Evolutionary conservation across 2,113 vertebrate genomes (phyloP).

Genomic region (Glaucomys volans): DNA sequence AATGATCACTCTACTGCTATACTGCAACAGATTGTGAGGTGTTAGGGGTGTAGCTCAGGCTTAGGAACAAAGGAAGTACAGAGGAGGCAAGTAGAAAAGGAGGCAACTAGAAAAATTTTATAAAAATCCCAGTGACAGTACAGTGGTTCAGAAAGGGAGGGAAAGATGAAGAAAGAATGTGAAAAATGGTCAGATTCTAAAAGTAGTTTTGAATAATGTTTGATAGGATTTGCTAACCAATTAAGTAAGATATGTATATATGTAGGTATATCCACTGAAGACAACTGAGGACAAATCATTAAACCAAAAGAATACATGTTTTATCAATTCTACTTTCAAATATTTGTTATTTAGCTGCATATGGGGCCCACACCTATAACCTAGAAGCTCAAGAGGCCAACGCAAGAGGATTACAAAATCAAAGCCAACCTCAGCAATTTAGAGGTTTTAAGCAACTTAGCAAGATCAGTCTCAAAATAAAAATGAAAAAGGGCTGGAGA

Average conservation of each 20-base stretch:
- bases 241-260: neutral
- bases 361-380: no score
- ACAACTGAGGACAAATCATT: neutral
- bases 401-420: no score
- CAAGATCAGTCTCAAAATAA: no score
- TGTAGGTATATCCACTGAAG: neutral
- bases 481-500: no score
- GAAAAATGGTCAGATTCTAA: neutral
- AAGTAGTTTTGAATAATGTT: neutral
- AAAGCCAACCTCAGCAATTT: no score
- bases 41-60: neutral
- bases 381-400: no score
- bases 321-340: conserved; percentile 41
- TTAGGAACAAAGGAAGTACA: neutral
- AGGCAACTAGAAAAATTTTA: neutral
- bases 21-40: neutral
- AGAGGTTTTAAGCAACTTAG: no score
- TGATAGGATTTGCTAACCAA: neutral
- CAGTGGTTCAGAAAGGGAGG: neutral
- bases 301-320: neutral
- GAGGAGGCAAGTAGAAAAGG: neutral
- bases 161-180: neutral
- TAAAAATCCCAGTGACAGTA: neutral
- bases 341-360: neutral
- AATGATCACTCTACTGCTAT: neutral